Conservation (phyloP, 1,140 invertebrate genomes). For the Drosophila littoralis region DNA sequence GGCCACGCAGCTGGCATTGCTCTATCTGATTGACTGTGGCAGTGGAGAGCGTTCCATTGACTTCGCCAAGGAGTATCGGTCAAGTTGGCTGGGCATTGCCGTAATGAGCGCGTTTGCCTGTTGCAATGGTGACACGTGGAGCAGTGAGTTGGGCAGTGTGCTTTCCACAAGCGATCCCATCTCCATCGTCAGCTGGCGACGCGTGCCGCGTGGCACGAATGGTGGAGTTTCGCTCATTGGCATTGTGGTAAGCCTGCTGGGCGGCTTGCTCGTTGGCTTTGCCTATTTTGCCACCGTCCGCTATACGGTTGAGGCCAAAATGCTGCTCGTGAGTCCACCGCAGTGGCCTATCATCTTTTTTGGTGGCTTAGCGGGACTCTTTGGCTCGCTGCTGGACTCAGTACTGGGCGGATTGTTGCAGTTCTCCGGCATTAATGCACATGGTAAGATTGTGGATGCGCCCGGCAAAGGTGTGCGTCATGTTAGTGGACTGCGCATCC, state of each 20-base stretch:
- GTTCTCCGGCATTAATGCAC: constrained; percentile 91
- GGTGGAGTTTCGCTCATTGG: constrained; percentile 91
- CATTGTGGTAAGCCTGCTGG: constrained; percentile 89
- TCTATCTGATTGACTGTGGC: constrained; percentile 93
- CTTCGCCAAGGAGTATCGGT: constrained; percentile 90
- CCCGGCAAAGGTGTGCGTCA: constrained; percentile 90
- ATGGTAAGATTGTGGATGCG: constrained; percentile 90
- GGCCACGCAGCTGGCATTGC: constrained; percentile 90
- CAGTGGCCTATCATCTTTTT: constrained; percentile 93
- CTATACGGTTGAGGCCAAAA: constrained; percentile 87
- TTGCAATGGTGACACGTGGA: constrained; percentile 96
- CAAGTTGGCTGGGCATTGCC: constrained; percentile 92
- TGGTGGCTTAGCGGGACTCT: constrained; percentile 89
- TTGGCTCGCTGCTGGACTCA: constrained; percentile 94
- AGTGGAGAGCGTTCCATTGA: constrained; percentile 92
- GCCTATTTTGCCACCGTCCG: constrained; percentile 89
- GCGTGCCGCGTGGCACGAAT: constrained; percentile 94
- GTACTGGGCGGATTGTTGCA: constrained; percentile 93
- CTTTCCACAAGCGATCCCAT: constrained; percentile 88
- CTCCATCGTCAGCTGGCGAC: constrained; percentile 90
- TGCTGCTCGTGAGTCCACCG: constrained; percentile 87
- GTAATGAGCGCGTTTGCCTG: constrained; percentile 92
- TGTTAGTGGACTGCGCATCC: constrained; percentile 90
- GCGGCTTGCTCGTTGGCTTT: constrained; percentile 91
- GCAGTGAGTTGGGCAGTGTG: constrained; percentile 94